A percentile compares a stretch with the other conserved stretches of the same genome.
These are phyloP conservation scores for Pangasius djambal DNA, from an alignment of 2,797 vertebrate species.

Conservation along the genomic window DNA sequence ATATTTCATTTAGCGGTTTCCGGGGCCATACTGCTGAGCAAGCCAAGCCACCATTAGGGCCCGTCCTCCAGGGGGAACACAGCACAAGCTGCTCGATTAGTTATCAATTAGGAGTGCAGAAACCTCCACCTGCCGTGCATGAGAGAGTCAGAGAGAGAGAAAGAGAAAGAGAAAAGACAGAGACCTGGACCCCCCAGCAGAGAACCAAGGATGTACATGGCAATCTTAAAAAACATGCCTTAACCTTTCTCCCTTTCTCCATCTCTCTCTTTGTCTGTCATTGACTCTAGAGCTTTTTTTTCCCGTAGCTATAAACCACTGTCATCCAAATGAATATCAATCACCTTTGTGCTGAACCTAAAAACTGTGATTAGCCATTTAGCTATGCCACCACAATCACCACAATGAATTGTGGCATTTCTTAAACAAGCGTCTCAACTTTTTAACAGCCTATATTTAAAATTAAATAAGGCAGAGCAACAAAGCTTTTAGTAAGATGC, in stretches of 20 bases:
- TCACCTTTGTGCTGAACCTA: conserved; percentile 79
- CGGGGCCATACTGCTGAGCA: conserved; percentile 68
- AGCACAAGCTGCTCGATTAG: conserved; percentile 81
- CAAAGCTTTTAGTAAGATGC: conserved; percentile 58
- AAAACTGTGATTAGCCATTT: conserved; percentile 82
- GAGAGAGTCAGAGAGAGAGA: conserved; percentile 36
- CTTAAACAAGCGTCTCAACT: conserved; percentile 79
- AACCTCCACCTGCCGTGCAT: conserved; percentile 73
- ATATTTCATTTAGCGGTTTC: conserved; percentile 74
- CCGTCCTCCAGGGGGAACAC: conserved; percentile 75
- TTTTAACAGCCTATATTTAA: conserved; percentile 78
- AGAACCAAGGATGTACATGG: background rate
- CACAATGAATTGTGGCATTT: conserved; percentile 77
- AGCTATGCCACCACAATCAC: conserved; percentile 66
- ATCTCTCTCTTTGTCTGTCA: background rate
- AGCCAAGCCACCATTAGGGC: conserved; percentile 67
- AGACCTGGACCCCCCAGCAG: background rate
- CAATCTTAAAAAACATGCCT: background rate
- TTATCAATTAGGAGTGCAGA: conserved; percentile 82
- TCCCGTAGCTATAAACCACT: conserved; percentile 66
- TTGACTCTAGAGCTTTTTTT: background rate
- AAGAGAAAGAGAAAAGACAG: conserved; percentile 2
- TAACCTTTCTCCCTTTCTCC: background rate
- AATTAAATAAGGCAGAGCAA: conserved; percentile 61
- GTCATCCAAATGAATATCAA: conserved; percentile 80